A percentile compares a stretch with the other conserved stretches of the same genome.
These are phyloP conservation scores for Clunio marinus DNA, from an alignment of 2,888 invertebrate species.

Conservation along the genomic window DNA sequence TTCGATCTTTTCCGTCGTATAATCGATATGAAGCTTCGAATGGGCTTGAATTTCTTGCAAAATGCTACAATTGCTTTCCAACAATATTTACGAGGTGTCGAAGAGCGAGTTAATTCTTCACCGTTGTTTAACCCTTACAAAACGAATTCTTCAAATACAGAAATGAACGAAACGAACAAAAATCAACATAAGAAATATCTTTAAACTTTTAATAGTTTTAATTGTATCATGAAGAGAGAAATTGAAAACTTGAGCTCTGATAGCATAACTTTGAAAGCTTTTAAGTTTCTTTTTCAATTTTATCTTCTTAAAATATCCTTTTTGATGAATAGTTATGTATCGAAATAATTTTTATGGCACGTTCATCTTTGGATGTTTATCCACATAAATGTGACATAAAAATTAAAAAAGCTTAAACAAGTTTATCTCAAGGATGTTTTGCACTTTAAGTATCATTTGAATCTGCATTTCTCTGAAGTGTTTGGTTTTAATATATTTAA, in stretches of 20 bases:
- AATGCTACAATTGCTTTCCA: conserved; percentile 64
- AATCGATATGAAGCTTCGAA: conserved; percentile 63
- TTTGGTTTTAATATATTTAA: neutral
- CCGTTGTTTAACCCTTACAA: conserved; percentile 28
- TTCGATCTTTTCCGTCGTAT: conserved; percentile 60
- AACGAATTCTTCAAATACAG: too few relatives aligned
- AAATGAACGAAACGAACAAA: too few relatives aligned
- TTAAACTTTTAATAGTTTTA: too few relatives aligned
- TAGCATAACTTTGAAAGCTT: conserved; percentile 12
- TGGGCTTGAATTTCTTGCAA: conserved; percentile 64
- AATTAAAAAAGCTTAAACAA: neutral
- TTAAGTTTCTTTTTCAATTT: neutral
- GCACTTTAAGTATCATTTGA: too few relatives aligned
- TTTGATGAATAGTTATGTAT: neutral
- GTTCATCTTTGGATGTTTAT: too few relatives aligned
- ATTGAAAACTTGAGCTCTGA: neutral
- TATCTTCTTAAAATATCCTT: conserved; percentile 14
- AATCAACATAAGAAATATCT: too few relatives aligned
- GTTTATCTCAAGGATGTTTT: conserved; percentile 36
- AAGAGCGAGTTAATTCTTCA: conserved; percentile 44
- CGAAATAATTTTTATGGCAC: conserved; percentile 1
- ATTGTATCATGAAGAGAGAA: too few relatives aligned
- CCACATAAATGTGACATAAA: neutral
- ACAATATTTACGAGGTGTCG: conserved; percentile 60
- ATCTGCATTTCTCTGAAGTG: too few relatives aligned